phyloP scores from a whole-genome alignment of 2,113 vertebrate species.

The Antidorcas marsupialis region DNA sequence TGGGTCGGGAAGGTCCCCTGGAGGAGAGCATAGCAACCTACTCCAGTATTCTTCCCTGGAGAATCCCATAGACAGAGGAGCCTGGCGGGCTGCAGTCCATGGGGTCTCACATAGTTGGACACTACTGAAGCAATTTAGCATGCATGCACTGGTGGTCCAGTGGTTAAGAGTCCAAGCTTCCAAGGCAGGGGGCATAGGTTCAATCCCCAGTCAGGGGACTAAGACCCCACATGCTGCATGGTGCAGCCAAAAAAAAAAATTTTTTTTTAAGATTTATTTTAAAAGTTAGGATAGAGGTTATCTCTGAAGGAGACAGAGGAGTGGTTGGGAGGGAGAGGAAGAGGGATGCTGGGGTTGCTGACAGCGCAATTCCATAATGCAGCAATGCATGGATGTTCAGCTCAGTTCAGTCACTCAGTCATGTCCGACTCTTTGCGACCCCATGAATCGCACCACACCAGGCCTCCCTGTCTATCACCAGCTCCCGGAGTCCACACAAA shows the following conservation, averaged over 20 bases:
- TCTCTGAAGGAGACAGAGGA: not conserved
- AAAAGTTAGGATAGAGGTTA: not conserved
- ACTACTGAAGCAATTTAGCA: not conserved
- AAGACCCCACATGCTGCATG: not conserved
- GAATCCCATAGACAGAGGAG: not conserved
- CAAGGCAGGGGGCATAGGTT: not conserved
- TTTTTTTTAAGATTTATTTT: not conserved
- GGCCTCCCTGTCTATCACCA: not conserved
- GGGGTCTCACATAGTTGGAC: not conserved
- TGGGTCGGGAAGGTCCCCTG: not conserved
- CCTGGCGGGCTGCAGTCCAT: not conserved
- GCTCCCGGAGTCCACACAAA: not conserved
- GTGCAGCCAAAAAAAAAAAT: accelerated
- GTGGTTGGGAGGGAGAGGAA: accelerated
- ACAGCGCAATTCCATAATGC: accelerated
- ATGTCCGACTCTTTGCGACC: accelerated
- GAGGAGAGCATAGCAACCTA: not conserved
- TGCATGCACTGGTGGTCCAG: not conserved
- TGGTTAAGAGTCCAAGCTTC: not conserved
- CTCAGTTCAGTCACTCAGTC: not conserved
- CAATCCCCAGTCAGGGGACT: not conserved
- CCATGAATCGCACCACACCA: not conserved
- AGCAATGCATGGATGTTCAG: accelerated
- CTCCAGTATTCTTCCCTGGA: not conserved
- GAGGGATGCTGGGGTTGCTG: accelerated